These are phyloP conservation scores for Oryzias melastigma DNA, from an alignment of 2,113 vertebrate species.

Conservation along the genomic window DNA sequence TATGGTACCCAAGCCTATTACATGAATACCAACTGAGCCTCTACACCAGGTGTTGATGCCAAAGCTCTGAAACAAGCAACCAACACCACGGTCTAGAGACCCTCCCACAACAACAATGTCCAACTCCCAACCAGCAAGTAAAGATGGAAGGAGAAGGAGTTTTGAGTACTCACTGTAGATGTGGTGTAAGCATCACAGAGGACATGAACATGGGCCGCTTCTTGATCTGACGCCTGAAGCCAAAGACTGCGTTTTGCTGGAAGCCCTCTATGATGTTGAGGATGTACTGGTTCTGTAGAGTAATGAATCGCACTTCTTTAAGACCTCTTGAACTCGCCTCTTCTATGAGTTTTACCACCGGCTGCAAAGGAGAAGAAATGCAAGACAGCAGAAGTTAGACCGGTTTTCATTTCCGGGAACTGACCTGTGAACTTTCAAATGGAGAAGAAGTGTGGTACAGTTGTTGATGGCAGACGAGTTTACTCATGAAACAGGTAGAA, in stretches of 20 bases:
- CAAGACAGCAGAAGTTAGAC: not conserved
- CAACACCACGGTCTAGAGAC: not conserved
- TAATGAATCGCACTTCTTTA: slow-evolving; percentile 95
- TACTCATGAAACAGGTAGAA: not conserved
- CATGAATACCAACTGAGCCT: no score
- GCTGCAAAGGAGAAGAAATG: slow-evolving; percentile 65
- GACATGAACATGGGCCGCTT: slow-evolving; percentile 91
- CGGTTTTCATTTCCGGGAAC: not conserved
- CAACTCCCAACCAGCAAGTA: not conserved
- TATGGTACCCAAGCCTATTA: no score
- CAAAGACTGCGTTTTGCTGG: slow-evolving; percentile 89
- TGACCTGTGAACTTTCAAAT: slow-evolving; percentile 1
- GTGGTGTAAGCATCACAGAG: slow-evolving; percentile 86
- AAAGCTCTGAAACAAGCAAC: not conserved
- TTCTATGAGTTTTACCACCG: slow-evolving; percentile 92
- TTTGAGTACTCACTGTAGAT: slow-evolving; percentile 85
- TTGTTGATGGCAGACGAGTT: not conserved
- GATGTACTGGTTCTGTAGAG: slow-evolving; percentile 96
- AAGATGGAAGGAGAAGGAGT: not conserved
- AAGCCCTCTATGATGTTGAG: slow-evolving; percentile 92
- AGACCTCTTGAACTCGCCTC: slow-evolving; percentile 89
- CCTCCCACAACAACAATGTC: not conserved
- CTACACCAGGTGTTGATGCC: no score
- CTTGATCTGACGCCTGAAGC: slow-evolving; percentile 93
- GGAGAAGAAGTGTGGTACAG: not conserved